Conservation (phyloP, 2,888 invertebrate genomes). For the Parnassius orleans region DNA sequence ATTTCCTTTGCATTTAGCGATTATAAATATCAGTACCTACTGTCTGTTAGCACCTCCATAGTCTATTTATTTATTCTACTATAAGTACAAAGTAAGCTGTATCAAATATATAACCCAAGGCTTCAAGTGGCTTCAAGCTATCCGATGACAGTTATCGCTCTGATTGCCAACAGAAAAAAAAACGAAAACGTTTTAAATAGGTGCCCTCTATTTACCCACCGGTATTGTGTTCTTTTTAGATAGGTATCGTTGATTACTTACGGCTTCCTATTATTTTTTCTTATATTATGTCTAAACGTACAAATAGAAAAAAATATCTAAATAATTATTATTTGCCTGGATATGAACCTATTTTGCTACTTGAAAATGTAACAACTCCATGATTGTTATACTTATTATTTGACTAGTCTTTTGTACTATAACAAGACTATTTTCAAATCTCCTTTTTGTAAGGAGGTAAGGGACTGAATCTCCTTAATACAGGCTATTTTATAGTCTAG, state of each 20-base stretch:
- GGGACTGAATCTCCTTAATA: too few relatives aligned
- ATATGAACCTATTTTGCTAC: too few relatives aligned
- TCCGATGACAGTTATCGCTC: slow-evolving; percentile 29
- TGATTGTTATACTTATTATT: too few relatives aligned
- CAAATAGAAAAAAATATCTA: neutral
- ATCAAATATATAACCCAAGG: slow-evolving; percentile 22
- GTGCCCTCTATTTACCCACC: slow-evolving; percentile 38
- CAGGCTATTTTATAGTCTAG: too few relatives aligned
- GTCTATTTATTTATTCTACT: neutral
- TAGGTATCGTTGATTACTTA: slow-evolving; percentile 41
- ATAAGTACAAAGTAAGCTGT: slow-evolving; percentile 1
- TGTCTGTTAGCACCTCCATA: neutral
- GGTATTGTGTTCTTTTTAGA: slow-evolving; percentile 34
- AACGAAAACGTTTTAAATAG: slow-evolving; percentile 33
- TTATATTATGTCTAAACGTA: neutral
- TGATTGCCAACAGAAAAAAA: slow-evolving; percentile 30
- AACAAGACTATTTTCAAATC: too few relatives aligned
- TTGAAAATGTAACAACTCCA: too few relatives aligned
- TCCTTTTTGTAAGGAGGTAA: too few relatives aligned
- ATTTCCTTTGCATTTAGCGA: too few relatives aligned
- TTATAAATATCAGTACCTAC: too few relatives aligned
- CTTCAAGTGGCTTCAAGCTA: slow-evolving; percentile 23
- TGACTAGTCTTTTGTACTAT: too few relatives aligned
- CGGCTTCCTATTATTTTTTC: slow-evolving; percentile 42
- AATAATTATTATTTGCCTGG: neutral